These are phyloP conservation scores for Antigone vipio DNA, from an alignment of 2,113 vertebrate genomes.

Conservation along the genomic window DNA sequence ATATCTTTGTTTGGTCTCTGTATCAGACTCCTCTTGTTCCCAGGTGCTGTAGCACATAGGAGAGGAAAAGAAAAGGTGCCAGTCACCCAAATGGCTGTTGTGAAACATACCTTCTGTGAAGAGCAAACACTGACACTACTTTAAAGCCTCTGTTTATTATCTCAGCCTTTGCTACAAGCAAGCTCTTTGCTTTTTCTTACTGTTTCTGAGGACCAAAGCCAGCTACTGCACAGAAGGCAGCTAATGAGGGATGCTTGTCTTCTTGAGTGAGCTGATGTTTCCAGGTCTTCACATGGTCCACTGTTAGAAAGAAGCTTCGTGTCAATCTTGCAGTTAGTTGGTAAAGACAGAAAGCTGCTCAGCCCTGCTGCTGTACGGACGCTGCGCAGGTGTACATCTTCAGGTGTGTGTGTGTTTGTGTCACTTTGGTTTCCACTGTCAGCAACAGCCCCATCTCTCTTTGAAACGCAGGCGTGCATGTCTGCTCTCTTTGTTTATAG, in stretches of 20 bases:
- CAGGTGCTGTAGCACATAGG: background rate
- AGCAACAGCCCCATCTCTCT: background rate
- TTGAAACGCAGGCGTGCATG: background rate
- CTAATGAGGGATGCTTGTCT: background rate
- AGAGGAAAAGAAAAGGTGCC: background rate
- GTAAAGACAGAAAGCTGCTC: background rate
- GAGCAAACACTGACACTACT: background rate
- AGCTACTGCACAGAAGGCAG: background rate
- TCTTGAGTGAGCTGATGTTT: background rate
- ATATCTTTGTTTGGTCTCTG: background rate
- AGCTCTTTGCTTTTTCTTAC: background rate
- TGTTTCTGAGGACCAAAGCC: background rate
- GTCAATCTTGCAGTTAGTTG: background rate
- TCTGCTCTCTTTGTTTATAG: background rate
- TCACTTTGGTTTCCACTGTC: background rate
- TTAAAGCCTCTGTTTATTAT: background rate
- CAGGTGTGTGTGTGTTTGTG: background rate
- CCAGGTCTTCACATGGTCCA: accelerated
- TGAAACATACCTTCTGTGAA: background rate
- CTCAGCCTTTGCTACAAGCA: background rate
- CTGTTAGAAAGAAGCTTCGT: background rate
- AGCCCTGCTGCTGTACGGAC: accelerated
- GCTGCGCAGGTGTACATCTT: accelerated
- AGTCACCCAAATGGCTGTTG: background rate
- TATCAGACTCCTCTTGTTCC: background rate